Evolutionary conservation across 2,888 invertebrate species (phyloP), one percentile per base, ranked within the genome.

Genomic region (Salpingus planirostris): DNA sequence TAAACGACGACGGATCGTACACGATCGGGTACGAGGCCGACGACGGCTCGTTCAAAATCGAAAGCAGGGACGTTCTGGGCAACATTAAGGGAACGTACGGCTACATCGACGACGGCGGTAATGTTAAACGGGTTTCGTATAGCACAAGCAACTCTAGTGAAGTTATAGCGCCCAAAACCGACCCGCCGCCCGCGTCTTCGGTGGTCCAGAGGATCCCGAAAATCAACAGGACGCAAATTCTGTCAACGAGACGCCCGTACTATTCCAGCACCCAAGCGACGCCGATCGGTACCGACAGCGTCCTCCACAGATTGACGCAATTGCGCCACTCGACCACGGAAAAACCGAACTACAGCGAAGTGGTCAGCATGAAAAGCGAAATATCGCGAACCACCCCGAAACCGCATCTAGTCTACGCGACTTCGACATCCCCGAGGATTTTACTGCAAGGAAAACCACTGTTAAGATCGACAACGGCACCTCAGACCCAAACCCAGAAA

Each of bases 11-110:
- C 56, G 87, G 87, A 14, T 84, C 85, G 0, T 87, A 87, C 54
- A 85, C 86, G 1, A 83, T 83, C 41, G 87, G 87, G 1, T 87
- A 84, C 54, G 87, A 87, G 65, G 84, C 85, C 2, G 85, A 82
- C 27, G 87, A 87, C 59, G 87, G 87, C 2, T 82, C 84, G 0
- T 87, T 86, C 61, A 86, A 87, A 68, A 84, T 86, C 35, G 86
- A 86, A 65, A 86, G 81, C 52, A 69, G 85, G 40, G 84, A 84
- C 60, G 80, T 82, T 27, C 66, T 77, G 39, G 85, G 85, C 5
- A 82, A 84, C 59, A 80, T 86, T 42, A 85, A 84, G 60, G 86
- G 86, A 22, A 86, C 85, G 29, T 87, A 84, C 54, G 87, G 87
- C 24, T 87, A 82, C 59, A 70, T 86, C 27, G 85, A 85, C 54